A percentile compares a stretch with the other conserved stretches of the same genome.
phyloP scores from a whole-genome alignment of 2,888 invertebrate genomes.

The Ceramica pisi region DNA sequence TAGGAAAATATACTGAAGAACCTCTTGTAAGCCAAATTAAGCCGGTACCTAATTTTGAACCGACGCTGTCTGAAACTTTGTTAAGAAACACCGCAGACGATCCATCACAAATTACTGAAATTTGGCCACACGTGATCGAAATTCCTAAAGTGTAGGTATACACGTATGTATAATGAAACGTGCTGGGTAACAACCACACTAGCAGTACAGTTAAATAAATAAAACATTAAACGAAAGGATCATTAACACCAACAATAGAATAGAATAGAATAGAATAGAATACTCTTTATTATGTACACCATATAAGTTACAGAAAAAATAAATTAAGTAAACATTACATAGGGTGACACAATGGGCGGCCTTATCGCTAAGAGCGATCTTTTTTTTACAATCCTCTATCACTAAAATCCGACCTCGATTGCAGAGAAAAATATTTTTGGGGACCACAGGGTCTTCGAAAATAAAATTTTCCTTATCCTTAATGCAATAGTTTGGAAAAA shows the following conservation, averaged over 20 bases:
- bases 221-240: not conserved
- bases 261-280: too few species aligned
- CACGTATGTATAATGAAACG: not conserved
- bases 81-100: constrained; percentile 10
- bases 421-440: too few species aligned
- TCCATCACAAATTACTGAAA: constrained; percentile 28
- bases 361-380: too few species aligned
- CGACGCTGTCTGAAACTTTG: constrained; percentile 24
- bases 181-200: not conserved
- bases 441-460: too few species aligned
- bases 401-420: not conserved
- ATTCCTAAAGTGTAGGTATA: not conserved
- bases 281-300: too few species aligned
- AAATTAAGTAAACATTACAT: too few species aligned
- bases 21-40: constrained; percentile 2
- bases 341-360: too few species aligned
- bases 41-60: not conserved
- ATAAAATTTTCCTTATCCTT: too few species aligned
- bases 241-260: not conserved
- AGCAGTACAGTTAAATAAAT: not conserved
- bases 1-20: not conserved
- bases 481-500: too few species aligned
- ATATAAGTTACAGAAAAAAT: too few species aligned
- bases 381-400: not conserved
- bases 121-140: constrained; percentile 2